These are phyloP conservation scores for Cinclus mexicanus DNA, from an alignment of 2,113 vertebrate genomes.

Conservation along the genomic window DNA sequence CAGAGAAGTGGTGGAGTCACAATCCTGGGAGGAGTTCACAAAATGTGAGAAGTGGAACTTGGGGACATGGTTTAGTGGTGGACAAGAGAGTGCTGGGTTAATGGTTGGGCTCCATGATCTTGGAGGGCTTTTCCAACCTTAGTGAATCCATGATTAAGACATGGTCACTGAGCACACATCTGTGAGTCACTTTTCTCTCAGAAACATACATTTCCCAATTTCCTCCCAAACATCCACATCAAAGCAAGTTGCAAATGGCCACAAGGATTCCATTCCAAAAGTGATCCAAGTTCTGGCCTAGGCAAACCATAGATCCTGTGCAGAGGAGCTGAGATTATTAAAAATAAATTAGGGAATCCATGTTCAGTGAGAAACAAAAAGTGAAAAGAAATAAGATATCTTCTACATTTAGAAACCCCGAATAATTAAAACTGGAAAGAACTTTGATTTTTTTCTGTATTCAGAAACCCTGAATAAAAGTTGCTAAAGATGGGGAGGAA, in stretches of 20 bases:
- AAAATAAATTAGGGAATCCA: background rate
- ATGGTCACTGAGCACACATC: accelerated
- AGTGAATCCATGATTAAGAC: background rate
- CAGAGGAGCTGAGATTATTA: background rate
- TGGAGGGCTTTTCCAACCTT: background rate
- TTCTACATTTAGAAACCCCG: background rate
- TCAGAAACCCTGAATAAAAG: background rate
- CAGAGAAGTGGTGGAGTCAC: background rate
- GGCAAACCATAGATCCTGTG: background rate
- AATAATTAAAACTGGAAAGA: background rate
- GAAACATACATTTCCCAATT: background rate
- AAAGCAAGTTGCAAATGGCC: background rate
- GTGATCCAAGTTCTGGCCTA: background rate
- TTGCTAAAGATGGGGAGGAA: background rate
- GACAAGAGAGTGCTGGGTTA: background rate
- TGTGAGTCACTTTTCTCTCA: background rate
- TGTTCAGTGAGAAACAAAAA: background rate
- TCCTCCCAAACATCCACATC: background rate
- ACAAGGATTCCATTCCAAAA: background rate
- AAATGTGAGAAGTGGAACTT: accelerated
- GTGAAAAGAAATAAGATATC: background rate
- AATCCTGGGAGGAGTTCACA: background rate
- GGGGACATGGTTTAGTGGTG: background rate
- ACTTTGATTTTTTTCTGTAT: background rate
- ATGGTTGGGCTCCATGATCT: background rate